Conservation (phyloP, 2,888 invertebrate genomes). For the Blastobasis lacticolella region DNA sequence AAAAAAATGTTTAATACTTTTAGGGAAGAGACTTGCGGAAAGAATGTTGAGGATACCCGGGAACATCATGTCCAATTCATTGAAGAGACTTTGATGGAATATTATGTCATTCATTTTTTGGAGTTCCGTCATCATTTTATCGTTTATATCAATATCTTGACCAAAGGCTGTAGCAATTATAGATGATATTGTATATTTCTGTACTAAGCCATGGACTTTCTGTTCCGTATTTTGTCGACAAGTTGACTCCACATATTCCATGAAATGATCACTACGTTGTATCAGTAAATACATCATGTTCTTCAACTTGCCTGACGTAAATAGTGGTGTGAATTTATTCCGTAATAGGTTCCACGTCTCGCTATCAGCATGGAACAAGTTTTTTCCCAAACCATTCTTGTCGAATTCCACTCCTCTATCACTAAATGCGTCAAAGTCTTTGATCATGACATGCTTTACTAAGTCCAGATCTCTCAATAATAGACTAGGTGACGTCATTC, state of each 20-base stretch:
- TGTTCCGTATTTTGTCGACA: slow-evolving; percentile 6
- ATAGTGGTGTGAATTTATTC: slow-evolving; percentile 36
- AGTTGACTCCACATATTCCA: slow-evolving; percentile 18
- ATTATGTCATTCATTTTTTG: background rate
- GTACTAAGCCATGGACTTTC: slow-evolving; percentile 23
- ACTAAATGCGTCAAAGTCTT: slow-evolving; percentile 34
- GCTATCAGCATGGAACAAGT: slow-evolving; percentile 38
- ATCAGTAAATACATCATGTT: slow-evolving; percentile 38
- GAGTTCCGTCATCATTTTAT: background rate
- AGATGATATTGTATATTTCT: slow-evolving; percentile 29
- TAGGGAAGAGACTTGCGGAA: too few relatives aligned
- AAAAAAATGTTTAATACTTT: slow-evolving; percentile 13
- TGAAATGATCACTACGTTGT: slow-evolving; percentile 29
- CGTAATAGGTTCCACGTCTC: slow-evolving; percentile 37
- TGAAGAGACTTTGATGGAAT: background rate
- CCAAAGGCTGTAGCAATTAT: slow-evolving; percentile 38
- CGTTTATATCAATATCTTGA: slow-evolving; percentile 24
- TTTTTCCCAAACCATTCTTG: slow-evolving; percentile 31
- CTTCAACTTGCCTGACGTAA: slow-evolving; percentile 42
- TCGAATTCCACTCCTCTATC: slow-evolving; percentile 38
- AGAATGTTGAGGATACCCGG: background rate
- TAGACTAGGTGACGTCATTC: slow-evolving; percentile 34
- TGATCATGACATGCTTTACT: slow-evolving; percentile 40
- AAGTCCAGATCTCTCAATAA: slow-evolving; percentile 40
- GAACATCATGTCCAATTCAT: background rate